These are phyloP conservation scores for Papilio polyxenes DNA, from an alignment of 1,140 invertebrate species.

Conservation along the genomic window DNA sequence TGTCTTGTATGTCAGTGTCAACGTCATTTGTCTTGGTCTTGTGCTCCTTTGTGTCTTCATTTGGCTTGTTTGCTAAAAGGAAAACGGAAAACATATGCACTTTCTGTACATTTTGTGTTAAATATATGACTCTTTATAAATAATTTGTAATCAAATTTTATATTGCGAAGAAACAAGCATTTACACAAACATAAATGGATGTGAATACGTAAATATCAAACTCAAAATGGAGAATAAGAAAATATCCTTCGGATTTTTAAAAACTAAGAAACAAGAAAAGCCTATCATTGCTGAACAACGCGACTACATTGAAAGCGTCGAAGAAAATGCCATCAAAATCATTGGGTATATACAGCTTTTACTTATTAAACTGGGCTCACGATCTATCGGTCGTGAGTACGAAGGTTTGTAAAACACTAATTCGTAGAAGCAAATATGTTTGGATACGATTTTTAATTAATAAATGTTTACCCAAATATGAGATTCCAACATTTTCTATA, in stretches of 20 bases:
- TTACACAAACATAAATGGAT: neutral
- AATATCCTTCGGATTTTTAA: constrained; percentile 89
- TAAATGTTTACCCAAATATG: neutral
- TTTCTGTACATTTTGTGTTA: neutral
- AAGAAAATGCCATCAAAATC: constrained; percentile 87
- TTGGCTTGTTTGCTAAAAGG: no score
- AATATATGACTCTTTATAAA: neutral
- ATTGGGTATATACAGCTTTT: constrained; percentile 81
- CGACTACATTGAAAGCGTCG: constrained; percentile 87
- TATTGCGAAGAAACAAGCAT: neutral
- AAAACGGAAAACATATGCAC: no score
- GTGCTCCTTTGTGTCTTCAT: no score
- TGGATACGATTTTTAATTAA: neutral
- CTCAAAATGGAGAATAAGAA: constrained; percentile 82
- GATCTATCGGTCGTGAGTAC: neutral
- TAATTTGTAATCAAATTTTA: neutral
- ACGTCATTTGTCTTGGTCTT: no score
- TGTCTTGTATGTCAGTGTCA: no score
- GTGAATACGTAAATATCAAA: constrained; percentile 21
- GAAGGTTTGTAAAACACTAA: constrained; percentile 14
- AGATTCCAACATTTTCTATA: neutral
- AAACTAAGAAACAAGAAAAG: constrained; percentile 84
- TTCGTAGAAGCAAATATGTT: neutral
- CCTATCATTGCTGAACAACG: constrained; percentile 79
- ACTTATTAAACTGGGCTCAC: constrained; percentile 7